Evolutionary conservation across 2,113 vertebrate genomes (phyloP).

Genomic region (Psittacus erithacus): DNA sequence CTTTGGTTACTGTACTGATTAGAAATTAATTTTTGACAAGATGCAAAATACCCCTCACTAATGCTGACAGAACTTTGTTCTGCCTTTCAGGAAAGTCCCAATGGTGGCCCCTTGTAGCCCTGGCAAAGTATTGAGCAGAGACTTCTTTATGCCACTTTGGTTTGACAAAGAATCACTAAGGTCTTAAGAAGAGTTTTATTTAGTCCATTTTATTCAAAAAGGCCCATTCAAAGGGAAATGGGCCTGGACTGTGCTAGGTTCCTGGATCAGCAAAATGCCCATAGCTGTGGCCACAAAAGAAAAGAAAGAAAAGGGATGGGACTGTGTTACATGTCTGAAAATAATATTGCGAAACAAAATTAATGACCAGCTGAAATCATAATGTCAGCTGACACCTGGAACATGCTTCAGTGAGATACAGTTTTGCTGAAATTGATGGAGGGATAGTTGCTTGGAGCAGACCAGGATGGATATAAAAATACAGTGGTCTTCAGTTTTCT

Average conservation of each 20-base stretch:
- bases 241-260: background rate
- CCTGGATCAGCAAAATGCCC: background rate
- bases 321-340: background rate
- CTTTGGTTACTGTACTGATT: background rate
- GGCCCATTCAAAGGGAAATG: background rate
- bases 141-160: background rate
- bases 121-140: background rate
- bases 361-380: background rate
- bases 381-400: background rate
- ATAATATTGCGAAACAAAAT: background rate
- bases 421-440: background rate
- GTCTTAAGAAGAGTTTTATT: background rate
- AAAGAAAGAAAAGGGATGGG: background rate
- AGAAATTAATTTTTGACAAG: background rate
- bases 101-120: background rate
- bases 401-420: background rate
- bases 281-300: background rate
- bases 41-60: background rate
- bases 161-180: background rate
- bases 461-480: background rate
- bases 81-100: background rate
- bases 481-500: background rate
- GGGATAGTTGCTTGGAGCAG: background rate
- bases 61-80: background rate
- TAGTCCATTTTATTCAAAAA: background rate